phyloP scores from a whole-genome alignment of 2,888 invertebrate species.

The Muscina levida region DNA sequence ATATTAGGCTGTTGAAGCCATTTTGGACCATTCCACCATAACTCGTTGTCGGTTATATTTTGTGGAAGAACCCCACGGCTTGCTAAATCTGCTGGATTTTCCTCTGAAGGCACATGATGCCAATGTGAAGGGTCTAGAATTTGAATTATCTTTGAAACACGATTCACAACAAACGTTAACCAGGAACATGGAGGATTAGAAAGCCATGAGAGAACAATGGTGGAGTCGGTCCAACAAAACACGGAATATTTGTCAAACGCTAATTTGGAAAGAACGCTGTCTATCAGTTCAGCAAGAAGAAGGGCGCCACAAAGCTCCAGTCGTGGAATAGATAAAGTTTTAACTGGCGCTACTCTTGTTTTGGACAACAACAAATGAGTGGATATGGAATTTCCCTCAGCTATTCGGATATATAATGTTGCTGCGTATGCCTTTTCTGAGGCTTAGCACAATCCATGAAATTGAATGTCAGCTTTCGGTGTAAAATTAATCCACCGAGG shows the following conservation, averaged over 20 bases:
- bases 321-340: constrained; percentile 8
- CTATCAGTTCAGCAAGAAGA: constrained; percentile 21
- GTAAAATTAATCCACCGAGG: not conserved
- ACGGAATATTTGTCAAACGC: not conserved
- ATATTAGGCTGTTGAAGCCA: not conserved
- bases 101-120: no score
- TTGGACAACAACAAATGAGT: not conserved
- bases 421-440: constrained; percentile 1
- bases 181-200: constrained; percentile 22
- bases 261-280: not conserved
- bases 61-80: not conserved
- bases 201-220: no score
- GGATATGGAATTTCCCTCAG: not conserved
- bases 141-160: constrained; percentile 8
- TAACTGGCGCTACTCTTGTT: not conserved
- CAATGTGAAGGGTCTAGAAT: not conserved
- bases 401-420: not conserved
- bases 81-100: no score
- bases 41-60: not conserved
- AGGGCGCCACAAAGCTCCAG: constrained; percentile 36
- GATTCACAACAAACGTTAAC: constrained; percentile 9
- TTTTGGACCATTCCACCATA: no score
- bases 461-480: not conserved
- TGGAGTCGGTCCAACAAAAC: constrained; percentile 11
- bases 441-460: constrained; percentile 66